Base-by-base conservation (phyloP, 64 coral and sea anemone species). In the Montipora capricornis region DNA sequence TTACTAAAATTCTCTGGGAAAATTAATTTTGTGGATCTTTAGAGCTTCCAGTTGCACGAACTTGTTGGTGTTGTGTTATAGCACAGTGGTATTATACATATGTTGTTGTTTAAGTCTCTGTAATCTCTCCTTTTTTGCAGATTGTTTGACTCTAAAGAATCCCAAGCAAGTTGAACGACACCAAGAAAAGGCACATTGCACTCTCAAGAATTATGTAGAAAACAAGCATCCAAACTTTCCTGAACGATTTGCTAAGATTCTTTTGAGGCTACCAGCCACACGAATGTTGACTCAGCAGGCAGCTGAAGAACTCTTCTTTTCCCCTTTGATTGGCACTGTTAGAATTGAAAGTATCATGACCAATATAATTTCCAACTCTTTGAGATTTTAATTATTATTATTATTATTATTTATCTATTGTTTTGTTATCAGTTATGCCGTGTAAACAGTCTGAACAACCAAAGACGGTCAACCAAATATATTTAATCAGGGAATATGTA, bases 331-430 rank as follows among this genome's bases (percentile, higher is more conserved):
- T 48, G 96, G 96, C 14, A 95, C 82, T 49, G 93, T 97, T 16
- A 89, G 80, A 58, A 97, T 97, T 19, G 93, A 94, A 68, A 93
- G 91, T 57, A 97, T 97, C 17, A 97, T 97, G 96, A 93, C 90
- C 61, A 95, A 97, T 20, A 97, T 97, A 10, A 90, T 97, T 49
- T 88, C 87, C 49, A 89, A 92, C 20, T 92, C 96, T 4, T 68
- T 89, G 61, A 73, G 89, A 68, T 95, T 92, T 68, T 95, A 81
- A 82, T 77, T 61, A 11, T 13, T 64, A 4, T 14, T 64, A 4
- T 15, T 64, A 16, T 12, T 64, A 15, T 64, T 12, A 55, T 55
- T 55, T 5, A 55, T 55, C 52, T 55, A 20, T 19, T 3, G 49
- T 19, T 47, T 19, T 60, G n/a, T 73, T 26, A 67, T 55, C 10